Evolutionary conservation across 1,140 invertebrate genomes (phyloP), one percentile per base, ranked within the genome.

Genomic region (Drosophila ananassae): DNA sequence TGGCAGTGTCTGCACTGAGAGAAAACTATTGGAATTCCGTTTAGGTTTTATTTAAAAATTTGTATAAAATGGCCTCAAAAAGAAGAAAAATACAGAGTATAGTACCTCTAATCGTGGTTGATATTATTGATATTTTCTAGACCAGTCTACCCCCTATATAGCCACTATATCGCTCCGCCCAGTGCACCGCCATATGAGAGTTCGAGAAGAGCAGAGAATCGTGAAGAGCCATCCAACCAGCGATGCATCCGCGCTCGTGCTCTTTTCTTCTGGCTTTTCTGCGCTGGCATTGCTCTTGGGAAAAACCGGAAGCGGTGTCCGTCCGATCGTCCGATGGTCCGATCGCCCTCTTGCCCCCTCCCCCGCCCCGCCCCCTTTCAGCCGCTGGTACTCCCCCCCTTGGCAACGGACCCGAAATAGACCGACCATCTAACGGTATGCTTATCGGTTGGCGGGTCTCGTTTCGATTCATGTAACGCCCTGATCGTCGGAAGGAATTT

Each of bases 301-400:
- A 73, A 87, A 84, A 85, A 82, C 81, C 81, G 81, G 81, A 85
- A 85, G 82, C 76, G 56, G 46, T 41, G 68, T 58, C 25, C 41
- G 34, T 22, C 52, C 32, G 32, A 37, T 37, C 32, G 8, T 17
- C 22, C 44, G 17, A 17, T 17, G 17, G 34, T 22, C 52, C 32
- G 32, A 37, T 37, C 32, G 8, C 17, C 22, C 44, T 7, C 46
- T 24, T 37, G 5, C 50, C 21, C 58, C 30, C 41, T 24, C 41
- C 24, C 25, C 53, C 47, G 13, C 17, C 54, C 25, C n/a, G n/a
- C n/a, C n/a, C 28, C 52, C 6, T 13, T 24, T 34, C 34, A 2
- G 22, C 17, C 46, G 5, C 50, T 52, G 21, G 10, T 10, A 32
- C 17, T 13, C 53, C 53, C 17, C 60, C 56, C 59, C 58, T 52